phyloP scores from a whole-genome alignment of 2,113 vertebrate genomes.

The Gopherus flavomarginatus region DNA sequence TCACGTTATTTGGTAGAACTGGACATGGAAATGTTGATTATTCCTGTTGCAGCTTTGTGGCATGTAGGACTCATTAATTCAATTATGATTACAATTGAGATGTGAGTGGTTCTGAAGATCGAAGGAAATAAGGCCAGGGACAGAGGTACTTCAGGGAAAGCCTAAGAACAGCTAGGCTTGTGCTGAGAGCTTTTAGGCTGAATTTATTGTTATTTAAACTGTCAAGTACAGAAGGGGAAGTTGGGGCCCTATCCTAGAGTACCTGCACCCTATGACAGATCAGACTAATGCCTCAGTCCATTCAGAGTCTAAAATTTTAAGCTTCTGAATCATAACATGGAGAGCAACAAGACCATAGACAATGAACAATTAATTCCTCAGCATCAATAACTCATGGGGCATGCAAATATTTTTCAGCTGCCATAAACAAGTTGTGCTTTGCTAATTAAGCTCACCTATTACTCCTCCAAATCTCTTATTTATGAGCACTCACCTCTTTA shows the following conservation, averaged over 20 bases:
- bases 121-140: not conserved
- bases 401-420: conserved; percentile 18
- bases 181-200: not conserved
- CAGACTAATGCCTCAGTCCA: not conserved
- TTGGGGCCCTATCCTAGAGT: not conserved
- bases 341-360: conserved; percentile 7
- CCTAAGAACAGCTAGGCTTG: not conserved
- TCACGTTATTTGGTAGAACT: not conserved
- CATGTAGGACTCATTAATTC: not conserved
- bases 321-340: not conserved
- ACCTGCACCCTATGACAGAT: not conserved
- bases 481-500: conserved; percentile 10
- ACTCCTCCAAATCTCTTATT: not conserved
- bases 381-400: not conserved
- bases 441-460: conserved; percentile 29
- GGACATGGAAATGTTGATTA: not conserved
- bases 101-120: not conserved
- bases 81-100: not conserved
- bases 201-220: not conserved
- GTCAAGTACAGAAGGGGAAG: not conserved
- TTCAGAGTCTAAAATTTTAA: not conserved
- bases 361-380: not conserved
- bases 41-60: not conserved
- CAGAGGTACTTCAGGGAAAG: not conserved
- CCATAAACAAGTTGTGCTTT: conserved; percentile 38